Evolutionary conservation across 2,797 vertebrate genomes (phyloP).

Genomic region (Potorous gilbertii): DNA sequence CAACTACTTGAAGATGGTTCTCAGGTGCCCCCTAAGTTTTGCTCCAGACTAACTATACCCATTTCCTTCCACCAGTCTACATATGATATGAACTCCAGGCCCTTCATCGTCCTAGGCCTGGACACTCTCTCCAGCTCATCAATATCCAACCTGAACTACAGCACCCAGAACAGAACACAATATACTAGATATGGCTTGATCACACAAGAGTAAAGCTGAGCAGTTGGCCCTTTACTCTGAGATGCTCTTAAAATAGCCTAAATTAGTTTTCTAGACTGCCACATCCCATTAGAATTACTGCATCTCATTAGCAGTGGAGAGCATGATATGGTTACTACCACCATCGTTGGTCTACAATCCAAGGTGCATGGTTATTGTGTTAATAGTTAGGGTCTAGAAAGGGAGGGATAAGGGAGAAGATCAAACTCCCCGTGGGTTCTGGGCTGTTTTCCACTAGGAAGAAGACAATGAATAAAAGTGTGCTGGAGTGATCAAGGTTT

Average conservation of each 20-base stretch:
- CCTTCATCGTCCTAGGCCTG: not conserved
- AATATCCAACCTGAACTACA: not conserved
- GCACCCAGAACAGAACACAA: not conserved
- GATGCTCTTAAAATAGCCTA: not conserved
- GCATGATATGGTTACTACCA: not conserved
- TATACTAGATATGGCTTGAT: too few species aligned
- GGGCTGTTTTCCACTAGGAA: not conserved
- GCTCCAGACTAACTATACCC: too few species aligned
- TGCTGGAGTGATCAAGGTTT: not conserved
- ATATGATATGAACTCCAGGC: not conserved
- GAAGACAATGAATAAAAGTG: not conserved
- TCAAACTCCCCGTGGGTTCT: not conserved
- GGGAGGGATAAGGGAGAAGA: not conserved
- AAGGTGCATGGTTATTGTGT: not conserved
- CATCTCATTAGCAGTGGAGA: not conserved
- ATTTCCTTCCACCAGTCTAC: too few species aligned
- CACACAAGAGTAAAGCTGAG: not conserved
- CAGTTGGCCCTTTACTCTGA: not conserved
- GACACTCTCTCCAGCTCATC: not conserved
- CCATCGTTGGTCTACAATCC: not conserved
- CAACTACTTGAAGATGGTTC: not conserved
- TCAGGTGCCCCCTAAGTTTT: not conserved
- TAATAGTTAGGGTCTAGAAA: not conserved
- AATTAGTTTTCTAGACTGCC: not conserved
- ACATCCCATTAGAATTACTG: not conserved